These are phyloP conservation scores for Polymixis lichenea DNA, from an alignment of 2,888 invertebrate genomes.

Conservation along the genomic window DNA sequence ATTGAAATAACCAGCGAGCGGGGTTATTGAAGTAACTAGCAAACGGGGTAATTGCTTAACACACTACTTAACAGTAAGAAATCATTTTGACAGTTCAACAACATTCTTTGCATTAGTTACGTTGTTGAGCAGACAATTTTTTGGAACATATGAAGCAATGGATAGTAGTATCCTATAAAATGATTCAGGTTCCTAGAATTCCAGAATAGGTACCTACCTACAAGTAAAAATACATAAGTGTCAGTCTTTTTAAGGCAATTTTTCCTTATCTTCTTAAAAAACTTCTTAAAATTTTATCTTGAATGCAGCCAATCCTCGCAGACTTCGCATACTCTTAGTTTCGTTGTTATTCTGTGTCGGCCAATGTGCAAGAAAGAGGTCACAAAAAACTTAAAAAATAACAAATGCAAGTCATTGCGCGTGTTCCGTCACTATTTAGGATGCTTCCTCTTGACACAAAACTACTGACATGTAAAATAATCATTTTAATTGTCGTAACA, in stretches of 20 bases:
- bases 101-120: no score
- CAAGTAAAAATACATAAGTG: neutral
- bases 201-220: neutral
- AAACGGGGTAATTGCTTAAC: no score
- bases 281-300: no score
- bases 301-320: neutral
- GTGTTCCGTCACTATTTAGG: conserved; percentile 50
- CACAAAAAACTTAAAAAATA: neutral
- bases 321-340: neutral
- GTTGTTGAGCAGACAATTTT: no score
- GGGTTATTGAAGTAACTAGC: neutral
- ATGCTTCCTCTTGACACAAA: conserved; percentile 53
- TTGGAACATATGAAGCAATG: no score
- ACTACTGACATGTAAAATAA: conserved; percentile 40
- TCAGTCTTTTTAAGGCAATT: neutral
- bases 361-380: conserved; percentile 2
- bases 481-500: conserved; percentile 40
- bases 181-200: no score
- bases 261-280: neutral
- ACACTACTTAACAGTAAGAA: no score
- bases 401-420: conserved; percentile 33
- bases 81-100: no score
- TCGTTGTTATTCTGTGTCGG: neutral
- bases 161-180: no score
- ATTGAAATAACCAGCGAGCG: neutral